Base-by-base conservation (phyloP, 2,113 vertebrate species). In the Epinephelus cyanopodus region DNA sequence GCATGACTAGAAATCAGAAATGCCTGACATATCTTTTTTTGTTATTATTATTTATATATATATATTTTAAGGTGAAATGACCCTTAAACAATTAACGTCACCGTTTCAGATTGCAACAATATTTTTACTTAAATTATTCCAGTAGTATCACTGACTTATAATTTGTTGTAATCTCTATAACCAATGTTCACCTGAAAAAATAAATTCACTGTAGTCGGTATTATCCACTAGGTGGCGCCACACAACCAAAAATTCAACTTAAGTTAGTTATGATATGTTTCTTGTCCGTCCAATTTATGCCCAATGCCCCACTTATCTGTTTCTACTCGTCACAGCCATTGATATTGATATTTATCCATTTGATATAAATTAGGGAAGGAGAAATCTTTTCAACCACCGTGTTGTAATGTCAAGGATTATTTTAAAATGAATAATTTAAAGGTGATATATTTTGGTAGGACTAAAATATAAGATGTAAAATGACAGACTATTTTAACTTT, bases 171-270 rank as follows among this genome's bases (percentile, higher is more conserved):
- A 48, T 48, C 47, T 48, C 13, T 48, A 48, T 14, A 4, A 48
- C 48, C 48, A 18, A 17, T 50, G 48, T 50, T 18, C 4, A 45
- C 11, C 42, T 45, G 29, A 29, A 29, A 45, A 45, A 50, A 50
- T 50, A 13, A 14, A 58, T 10, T 17, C 4, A 18, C 17, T 72
- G 0, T 48, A 18, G 12, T 23, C 42, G 13, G 0, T 17, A 56
- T 79, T 74, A 3, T 74, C 69, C 90, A 87, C 53, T 53, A 87
- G 91, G 27, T 45, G 68, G 86, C 33, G 84, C 52, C 68, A 84
- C 6, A 52, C 4, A 33, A 82, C 68, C 25, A 85, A 21, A 9
- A 39, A 79, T 62, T 5, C 6, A 57, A 13, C 12, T 2, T 1
- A 42, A 10, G 33, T 6, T 37, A 6, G 6, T 37, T 7, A 37